Conservation (phyloP, 2,113 vertebrate species). For the Glaucidium brasilianum region DNA sequence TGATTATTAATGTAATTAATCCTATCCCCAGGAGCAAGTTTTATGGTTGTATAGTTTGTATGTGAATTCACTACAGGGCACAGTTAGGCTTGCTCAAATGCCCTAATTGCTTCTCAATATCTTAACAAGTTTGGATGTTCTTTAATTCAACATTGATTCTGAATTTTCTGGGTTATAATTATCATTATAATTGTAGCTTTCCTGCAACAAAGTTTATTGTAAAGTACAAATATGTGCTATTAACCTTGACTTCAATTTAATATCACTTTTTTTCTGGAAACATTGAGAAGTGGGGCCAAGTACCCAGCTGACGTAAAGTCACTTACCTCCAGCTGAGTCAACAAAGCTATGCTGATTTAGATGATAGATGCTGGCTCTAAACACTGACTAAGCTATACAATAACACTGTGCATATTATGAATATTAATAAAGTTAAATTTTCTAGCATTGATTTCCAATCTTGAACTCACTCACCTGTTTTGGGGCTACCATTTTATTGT, state of each 20-base stretch:
- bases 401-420: neutral
- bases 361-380: neutral
- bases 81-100: neutral
- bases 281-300: neutral
- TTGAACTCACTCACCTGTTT: neutral
- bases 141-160: neutral
- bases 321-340: neutral
- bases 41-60: neutral
- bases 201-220: neutral
- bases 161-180: neutral
- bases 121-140: neutral
- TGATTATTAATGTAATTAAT: conserved; percentile 10
- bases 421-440: neutral
- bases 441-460: neutral
- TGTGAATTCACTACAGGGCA: neutral
- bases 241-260: conserved; percentile 20
- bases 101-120: neutral
- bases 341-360: neutral
- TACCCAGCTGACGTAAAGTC: neutral
- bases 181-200: neutral
- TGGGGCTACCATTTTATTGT: neutral
- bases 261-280: neutral
- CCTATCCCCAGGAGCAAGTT: neutral
- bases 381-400: neutral
- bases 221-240: neutral